Conservation (phyloP, 53 echinoderm and acorn worm genomes). For the Arbacia lixula region DNA sequence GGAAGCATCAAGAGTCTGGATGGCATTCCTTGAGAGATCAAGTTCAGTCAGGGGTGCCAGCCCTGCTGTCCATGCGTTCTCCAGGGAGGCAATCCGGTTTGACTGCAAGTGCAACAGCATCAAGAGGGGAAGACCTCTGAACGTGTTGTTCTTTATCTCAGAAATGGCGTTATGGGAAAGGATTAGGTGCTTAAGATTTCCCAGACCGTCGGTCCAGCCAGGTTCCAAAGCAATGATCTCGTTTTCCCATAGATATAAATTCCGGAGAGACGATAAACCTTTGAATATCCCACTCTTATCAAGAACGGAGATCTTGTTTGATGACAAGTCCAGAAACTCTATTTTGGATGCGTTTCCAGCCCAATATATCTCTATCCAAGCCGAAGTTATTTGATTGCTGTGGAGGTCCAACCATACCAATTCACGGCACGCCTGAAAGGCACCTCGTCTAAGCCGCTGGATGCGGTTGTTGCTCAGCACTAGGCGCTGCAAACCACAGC, state of each 20-base stretch:
- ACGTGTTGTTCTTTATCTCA: not conserved
- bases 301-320: not conserved
- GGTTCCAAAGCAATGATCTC: not conserved
- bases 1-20: not conserved
- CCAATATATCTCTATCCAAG: not conserved
- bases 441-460: not conserved
- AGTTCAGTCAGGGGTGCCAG: not conserved
- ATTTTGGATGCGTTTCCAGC: not conserved
- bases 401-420: constrained; percentile 9
- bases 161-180: not conserved
- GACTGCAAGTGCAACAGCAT: constrained; percentile 1
- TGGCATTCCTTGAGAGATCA: not conserved
- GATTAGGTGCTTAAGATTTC: not conserved
- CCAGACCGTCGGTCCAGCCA: not conserved
- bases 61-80: not conserved
- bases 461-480: not conserved
- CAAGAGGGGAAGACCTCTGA: not conserved
- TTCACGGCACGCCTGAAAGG: not conserved
- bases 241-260: constrained; percentile 18
- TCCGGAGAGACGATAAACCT: constrained; percentile 4
- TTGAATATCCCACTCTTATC: not conserved
- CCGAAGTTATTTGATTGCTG: not conserved
- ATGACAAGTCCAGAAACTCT: not conserved
- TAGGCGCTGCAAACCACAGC: too few relatives aligned
- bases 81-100: not conserved